Evolutionary conservation across 1,140 invertebrate species (phyloP).

Genomic region (Vollenhovia emeryi): DNA sequence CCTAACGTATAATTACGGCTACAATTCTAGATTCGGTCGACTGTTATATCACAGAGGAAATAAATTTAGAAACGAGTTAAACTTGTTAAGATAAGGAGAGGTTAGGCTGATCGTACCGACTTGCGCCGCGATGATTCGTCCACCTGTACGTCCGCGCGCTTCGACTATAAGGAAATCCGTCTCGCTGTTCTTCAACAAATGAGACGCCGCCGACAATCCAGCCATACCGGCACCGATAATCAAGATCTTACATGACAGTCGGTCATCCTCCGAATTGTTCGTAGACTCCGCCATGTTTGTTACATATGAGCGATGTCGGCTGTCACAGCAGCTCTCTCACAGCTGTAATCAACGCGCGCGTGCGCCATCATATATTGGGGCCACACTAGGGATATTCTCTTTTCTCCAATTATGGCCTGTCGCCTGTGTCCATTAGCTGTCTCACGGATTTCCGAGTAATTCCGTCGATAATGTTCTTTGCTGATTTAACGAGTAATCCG

Average conservation of each 20-base stretch:
- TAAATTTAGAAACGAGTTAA: not conserved
- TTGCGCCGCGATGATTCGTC: slow-evolving; percentile 91
- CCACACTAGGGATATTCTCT: too few relatives aligned
- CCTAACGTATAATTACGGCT: not conserved
- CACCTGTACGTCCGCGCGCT: slow-evolving; percentile 92
- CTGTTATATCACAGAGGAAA: not conserved
- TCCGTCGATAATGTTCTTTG: not conserved
- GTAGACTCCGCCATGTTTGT: slow-evolving; percentile 83
- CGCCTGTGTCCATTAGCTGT: too few relatives aligned
- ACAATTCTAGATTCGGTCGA: not conserved
- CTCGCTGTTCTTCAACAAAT: slow-evolving; percentile 92
- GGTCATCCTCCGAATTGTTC: slow-evolving; percentile 78
- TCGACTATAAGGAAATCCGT: slow-evolving; percentile 93
- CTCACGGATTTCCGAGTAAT: not conserved
- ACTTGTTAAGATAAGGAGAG: not conserved
- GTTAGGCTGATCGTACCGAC: slow-evolving; percentile 87
- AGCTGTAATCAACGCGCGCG: slow-evolving; percentile 5
- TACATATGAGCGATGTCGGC: not conserved
- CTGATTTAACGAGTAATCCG: not conserved
- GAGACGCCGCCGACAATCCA: slow-evolving; percentile 93
- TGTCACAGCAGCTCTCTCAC: not conserved
- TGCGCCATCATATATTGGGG: too few relatives aligned
- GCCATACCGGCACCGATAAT: slow-evolving; percentile 95
- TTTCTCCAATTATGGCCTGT: too few relatives aligned
- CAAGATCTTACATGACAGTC: slow-evolving; percentile 88